phyloP scores from a whole-genome alignment of 2,113 vertebrate genomes.

The Nothobranchius furzeri region DNA sequence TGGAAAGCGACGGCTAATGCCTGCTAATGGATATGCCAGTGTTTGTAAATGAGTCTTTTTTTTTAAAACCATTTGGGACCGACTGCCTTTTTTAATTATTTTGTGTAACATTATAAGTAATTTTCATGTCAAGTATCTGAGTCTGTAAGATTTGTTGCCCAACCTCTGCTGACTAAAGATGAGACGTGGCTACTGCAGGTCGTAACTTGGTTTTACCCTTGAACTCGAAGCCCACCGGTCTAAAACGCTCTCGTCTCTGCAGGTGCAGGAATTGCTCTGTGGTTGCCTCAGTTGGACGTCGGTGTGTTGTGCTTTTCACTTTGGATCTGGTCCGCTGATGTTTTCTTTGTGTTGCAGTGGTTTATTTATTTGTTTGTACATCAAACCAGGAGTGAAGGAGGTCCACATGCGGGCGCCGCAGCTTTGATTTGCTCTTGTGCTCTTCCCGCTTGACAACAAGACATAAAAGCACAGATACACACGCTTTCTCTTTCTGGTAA shows the following conservation, averaged over 20 bases:
- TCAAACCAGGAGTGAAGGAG: constrained; percentile 16
- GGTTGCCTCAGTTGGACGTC: background rate
- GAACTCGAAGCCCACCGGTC: background rate
- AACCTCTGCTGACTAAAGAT: too few species aligned
- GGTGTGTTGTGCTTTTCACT: background rate
- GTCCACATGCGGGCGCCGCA: constrained; percentile 18
- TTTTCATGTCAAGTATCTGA: too few species aligned
- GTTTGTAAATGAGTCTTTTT: background rate
- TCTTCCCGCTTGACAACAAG: constrained; percentile 19
- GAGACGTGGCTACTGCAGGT: too few species aligned
- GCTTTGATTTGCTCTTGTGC: constrained; percentile 35
- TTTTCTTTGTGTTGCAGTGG: constrained; percentile 4
- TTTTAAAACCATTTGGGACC: background rate
- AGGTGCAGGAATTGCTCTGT: too few species aligned
- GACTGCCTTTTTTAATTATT: too few species aligned
- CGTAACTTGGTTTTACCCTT: background rate
- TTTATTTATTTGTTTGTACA: constrained; percentile 3
- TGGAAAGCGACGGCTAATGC: background rate
- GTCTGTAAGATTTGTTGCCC: too few species aligned
- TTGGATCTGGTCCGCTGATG: background rate
- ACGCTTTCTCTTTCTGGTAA: background rate
- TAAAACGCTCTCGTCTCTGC: too few species aligned
- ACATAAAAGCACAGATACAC: constrained; percentile 5
- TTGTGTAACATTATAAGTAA: too few species aligned
- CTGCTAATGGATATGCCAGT: background rate